Conservation (phyloP, 2,113 vertebrate species). For the Procavia capensis region DNA sequence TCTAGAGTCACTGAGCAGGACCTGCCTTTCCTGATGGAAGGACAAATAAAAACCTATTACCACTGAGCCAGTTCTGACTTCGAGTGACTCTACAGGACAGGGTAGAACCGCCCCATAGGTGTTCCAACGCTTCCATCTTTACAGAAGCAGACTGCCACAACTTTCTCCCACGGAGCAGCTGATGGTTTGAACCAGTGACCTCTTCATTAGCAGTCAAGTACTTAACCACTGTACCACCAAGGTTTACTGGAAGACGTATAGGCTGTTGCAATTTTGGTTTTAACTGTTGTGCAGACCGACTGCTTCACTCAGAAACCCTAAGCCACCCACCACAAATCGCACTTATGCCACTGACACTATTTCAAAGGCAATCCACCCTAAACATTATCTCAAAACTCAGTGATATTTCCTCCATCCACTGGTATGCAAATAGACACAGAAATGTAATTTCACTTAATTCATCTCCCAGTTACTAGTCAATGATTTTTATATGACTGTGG, state of each 20-base stretch:
- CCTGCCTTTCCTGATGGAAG: neutral
- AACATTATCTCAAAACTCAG: neutral
- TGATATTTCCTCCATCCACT: neutral
- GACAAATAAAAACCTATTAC: rapidly evolving
- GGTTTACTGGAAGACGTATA: neutral
- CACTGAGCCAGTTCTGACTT: neutral
- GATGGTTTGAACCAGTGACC: neutral
- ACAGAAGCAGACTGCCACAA: neutral
- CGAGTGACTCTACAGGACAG: neutral
- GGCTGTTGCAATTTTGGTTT: neutral
- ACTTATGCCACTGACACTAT: neutral
- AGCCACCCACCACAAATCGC: no score
- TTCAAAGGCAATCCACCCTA: neutral
- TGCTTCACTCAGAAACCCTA: neutral
- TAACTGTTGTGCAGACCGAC: neutral
- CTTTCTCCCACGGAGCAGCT: neutral
- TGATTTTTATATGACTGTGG: neutral
- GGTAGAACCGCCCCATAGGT: neutral
- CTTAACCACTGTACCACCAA: neutral
- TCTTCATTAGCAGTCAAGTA: neutral
- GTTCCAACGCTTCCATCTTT: neutral
- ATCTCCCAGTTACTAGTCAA: neutral
- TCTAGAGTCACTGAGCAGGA: neutral
- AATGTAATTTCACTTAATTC: neutral
- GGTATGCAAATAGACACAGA: neutral